Evolutionary conservation across 1,140 invertebrate species (phyloP).

Genomic region (Amyelois transitella): DNA sequence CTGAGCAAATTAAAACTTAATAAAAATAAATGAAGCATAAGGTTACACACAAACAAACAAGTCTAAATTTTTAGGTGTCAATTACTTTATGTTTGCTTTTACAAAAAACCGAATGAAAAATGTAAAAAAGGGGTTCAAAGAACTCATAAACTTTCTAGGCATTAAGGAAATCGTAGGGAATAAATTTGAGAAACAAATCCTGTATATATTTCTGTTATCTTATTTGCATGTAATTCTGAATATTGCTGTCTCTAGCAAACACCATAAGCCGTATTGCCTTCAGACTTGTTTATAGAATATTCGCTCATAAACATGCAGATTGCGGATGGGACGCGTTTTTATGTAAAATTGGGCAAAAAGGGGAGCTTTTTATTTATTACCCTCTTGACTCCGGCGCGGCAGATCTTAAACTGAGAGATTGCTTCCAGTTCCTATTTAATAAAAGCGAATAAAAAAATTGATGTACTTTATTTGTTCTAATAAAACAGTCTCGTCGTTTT

Average conservation of each 20-base stretch:
- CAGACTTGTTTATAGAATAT: conserved; percentile 71
- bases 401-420: conserved; percentile 42
- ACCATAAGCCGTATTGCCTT: conserved; percentile 43
- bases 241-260: conserved; percentile 55
- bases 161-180: conserved; percentile 34
- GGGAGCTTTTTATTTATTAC: conserved; percentile 71
- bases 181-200: conserved; percentile 39
- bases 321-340: conserved; percentile 69
- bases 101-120: neutral
- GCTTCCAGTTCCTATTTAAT: conserved; percentile 9
- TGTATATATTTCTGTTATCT: conserved; percentile 68
- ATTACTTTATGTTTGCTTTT: neutral
- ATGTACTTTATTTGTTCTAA: neutral
- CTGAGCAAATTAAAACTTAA: too few relatives aligned
- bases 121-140: conserved; percentile 26
- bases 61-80: neutral
- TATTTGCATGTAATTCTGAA: conserved; percentile 71
- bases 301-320: conserved; percentile 74
- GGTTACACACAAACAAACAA: neutral
- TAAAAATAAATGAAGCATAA: neutral
- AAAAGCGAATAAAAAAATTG: neutral
- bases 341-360: conserved; percentile 62
- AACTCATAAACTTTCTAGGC: conserved; percentile 37
- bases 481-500: too few relatives aligned
- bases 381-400: conserved; percentile 58